These are phyloP conservation scores for Chrysotoxum bicinctum DNA, from an alignment of 2,888 invertebrate genomes.

Conservation along the genomic window DNA sequence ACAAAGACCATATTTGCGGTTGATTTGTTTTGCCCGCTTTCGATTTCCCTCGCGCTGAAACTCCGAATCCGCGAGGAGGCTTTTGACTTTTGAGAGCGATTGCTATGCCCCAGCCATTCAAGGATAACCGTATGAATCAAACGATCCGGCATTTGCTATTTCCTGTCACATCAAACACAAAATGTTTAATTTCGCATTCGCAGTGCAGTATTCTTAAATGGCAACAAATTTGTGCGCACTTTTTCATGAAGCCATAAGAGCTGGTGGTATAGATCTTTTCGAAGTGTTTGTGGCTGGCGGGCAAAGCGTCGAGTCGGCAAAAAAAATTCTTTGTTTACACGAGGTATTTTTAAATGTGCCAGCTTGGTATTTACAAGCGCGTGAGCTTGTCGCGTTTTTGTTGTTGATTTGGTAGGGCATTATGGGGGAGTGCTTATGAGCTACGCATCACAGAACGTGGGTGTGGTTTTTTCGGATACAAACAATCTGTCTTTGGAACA, in stretches of 20 bases:
- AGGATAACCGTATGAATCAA: constrained; percentile 69
- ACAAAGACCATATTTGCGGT: constrained; percentile 70
- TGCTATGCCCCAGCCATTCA: constrained; percentile 34
- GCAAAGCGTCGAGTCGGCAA: no score
- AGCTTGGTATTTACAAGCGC: constrained; percentile 44
- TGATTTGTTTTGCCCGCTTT: constrained; percentile 61
- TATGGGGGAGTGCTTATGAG: constrained; percentile 41
- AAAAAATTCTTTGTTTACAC: constrained; percentile 68
- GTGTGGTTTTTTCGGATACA: constrained; percentile 59
- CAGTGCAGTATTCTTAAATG: constrained; percentile 54
- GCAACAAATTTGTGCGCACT: constrained; percentile 58
- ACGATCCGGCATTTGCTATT: constrained; percentile 49
- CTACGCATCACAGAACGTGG: constrained; percentile 72
- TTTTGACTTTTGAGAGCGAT: constrained; percentile 13
- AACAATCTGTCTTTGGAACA: constrained; percentile 32
- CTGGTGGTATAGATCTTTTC: not conserved
- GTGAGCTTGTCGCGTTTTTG: constrained; percentile 27
- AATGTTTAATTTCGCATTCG: constrained; percentile 70
- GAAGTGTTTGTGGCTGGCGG: not conserved
- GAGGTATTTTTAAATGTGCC: constrained; percentile 41
- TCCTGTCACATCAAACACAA: constrained; percentile 69
- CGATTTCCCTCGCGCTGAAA: not conserved
- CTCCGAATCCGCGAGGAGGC: not conserved
- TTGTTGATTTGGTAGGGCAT: not conserved
- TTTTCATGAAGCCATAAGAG: constrained; percentile 14